phyloP scores from a whole-genome alignment of 2,113 vertebrate species.

The Sorex araneus region DNA sequence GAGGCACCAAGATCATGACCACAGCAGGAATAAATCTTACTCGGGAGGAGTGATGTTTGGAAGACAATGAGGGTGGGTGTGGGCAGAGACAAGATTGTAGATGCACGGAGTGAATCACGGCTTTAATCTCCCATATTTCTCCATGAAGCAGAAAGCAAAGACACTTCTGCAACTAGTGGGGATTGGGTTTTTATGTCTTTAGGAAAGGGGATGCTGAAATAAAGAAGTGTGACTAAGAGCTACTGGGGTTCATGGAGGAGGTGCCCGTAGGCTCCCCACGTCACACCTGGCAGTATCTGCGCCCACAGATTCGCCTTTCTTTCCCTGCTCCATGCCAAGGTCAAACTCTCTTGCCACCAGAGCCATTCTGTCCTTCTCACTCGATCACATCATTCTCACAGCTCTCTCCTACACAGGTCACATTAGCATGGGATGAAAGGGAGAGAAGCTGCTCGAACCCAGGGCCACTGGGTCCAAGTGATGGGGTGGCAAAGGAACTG shows the following conservation, averaged over 20 bases:
- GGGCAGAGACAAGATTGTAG: not conserved
- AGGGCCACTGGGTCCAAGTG: no score
- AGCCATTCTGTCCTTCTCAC: not conserved
- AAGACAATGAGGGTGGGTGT: not conserved
- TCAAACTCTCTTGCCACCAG: not conserved
- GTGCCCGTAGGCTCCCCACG: not conserved
- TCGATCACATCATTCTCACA: not conserved
- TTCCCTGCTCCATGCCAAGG: not conserved
- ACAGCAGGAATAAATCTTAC: not conserved
- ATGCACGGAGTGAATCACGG: not conserved
- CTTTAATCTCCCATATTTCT: not conserved
- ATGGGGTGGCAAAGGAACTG: no score
- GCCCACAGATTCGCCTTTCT: not conserved
- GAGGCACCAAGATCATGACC: not conserved
- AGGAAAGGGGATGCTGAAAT: not conserved
- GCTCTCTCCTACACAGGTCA: not conserved
- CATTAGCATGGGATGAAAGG: not conserved
- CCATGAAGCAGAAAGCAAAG: slow-evolving; percentile 13
- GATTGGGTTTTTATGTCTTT: not conserved
- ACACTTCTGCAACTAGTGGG: not conserved
- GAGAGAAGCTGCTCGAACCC: no score
- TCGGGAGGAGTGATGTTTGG: not conserved
- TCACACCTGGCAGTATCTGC: no score
- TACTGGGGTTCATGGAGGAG: not conserved
- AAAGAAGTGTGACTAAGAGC: not conserved